phyloP scores from a whole-genome alignment of 2,888 invertebrate species.

The Drosophila lutescens region DNA sequence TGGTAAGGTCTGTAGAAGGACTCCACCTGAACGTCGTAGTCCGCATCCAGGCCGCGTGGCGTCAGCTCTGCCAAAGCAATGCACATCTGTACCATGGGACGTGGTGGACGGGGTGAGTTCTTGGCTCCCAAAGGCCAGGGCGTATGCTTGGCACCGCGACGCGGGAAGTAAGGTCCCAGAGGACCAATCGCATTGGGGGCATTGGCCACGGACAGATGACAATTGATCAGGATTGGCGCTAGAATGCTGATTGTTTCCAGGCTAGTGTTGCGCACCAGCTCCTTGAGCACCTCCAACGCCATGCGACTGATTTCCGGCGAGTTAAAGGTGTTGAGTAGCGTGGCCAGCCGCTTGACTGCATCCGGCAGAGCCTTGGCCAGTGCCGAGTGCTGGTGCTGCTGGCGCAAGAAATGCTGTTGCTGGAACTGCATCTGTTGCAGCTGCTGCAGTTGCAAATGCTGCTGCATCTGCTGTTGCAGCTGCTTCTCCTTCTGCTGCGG shows the following conservation, averaged over 20 bases:
- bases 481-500: slow-evolving; percentile 80
- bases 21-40: slow-evolving; percentile 90
- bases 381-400: slow-evolving; percentile 80
- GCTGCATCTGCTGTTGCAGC: slow-evolving; percentile 79
- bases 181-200: slow-evolving; percentile 88
- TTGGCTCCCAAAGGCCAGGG: slow-evolving; percentile 86
- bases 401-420: slow-evolving; percentile 79
- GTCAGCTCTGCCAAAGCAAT: slow-evolving; percentile 90
- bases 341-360: slow-evolving; percentile 93
- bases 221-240: slow-evolving; percentile 93
- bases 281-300: slow-evolving; percentile 88
- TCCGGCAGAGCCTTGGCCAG: slow-evolving; percentile 94
- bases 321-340: slow-evolving; percentile 94
- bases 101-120: slow-evolving; percentile 89
- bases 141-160: slow-evolving; percentile 86
- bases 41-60: slow-evolving; percentile 89
- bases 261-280: slow-evolving; percentile 83
- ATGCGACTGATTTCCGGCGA: slow-evolving; percentile 92
- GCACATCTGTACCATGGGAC: slow-evolving; percentile 93
- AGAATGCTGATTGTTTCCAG: slow-evolving; percentile 88
- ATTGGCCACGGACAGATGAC: slow-evolving; percentile 92
- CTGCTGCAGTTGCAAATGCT: slow-evolving; percentile 77
- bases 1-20: slow-evolving; percentile 95
- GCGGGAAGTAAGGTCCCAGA: slow-evolving; percentile 91
- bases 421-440: slow-evolving; percentile 77